These are phyloP conservation scores for Dendrolimus punctatus DNA, from an alignment of 1,140 invertebrate species.

Conservation along the genomic window DNA sequence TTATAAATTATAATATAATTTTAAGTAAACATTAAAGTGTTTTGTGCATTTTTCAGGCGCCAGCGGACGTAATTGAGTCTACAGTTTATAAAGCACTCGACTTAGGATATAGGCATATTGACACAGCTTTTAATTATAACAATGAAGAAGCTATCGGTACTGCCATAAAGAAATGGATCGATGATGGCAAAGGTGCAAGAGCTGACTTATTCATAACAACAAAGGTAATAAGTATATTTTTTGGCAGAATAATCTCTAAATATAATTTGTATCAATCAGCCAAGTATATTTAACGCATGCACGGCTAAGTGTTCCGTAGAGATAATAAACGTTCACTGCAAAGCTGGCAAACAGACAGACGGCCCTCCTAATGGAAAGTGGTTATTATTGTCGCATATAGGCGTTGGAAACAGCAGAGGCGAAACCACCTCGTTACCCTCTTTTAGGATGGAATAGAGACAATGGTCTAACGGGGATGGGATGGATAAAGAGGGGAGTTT, in stretches of 20 bases:
- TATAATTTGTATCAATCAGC: too few species aligned
- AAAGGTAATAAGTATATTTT: constrained; percentile 72
- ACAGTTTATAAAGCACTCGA: constrained; percentile 77
- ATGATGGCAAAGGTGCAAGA: constrained; percentile 78
- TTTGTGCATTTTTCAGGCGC: constrained; percentile 68
- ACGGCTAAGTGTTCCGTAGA: too few species aligned
- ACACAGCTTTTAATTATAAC: constrained; percentile 86
- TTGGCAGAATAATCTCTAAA: background rate
- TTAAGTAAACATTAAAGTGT: constrained; percentile 12
- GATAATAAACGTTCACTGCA: too few species aligned
- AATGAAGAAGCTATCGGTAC: constrained; percentile 87
- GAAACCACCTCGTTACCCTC: too few species aligned
- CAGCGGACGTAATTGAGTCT: constrained; percentile 79
- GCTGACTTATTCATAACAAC: constrained; percentile 88
- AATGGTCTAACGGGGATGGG: too few species aligned
- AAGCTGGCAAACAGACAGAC: too few species aligned
- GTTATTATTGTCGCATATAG: too few species aligned
- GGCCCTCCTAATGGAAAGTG: too few species aligned
- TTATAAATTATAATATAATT: constrained; percentile 7
- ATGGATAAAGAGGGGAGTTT: too few species aligned
- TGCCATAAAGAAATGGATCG: constrained; percentile 82
- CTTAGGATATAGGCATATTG: constrained; percentile 84
- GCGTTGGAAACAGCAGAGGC: too few species aligned
- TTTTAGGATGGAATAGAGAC: too few species aligned
- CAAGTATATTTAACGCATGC: too few species aligned